These are phyloP conservation scores for Hylaea fasciaria DNA, from an alignment of 2,888 invertebrate species.

Conservation along the genomic window DNA sequence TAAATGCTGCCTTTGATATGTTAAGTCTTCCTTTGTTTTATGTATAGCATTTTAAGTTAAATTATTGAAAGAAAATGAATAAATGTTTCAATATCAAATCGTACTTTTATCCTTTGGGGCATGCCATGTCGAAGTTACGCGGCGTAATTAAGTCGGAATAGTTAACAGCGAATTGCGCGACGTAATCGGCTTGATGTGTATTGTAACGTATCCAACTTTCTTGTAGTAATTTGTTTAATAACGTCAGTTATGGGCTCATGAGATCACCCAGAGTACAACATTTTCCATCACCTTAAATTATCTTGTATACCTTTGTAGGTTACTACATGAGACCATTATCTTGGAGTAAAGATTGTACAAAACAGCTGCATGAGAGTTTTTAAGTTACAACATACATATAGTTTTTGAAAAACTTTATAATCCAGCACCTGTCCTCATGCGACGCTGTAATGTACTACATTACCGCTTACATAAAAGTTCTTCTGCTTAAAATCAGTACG, in stretches of 20 bases:
- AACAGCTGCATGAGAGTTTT: constrained; percentile 38
- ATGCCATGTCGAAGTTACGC: neutral
- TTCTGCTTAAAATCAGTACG: too few relatives aligned
- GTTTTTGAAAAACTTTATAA: too few relatives aligned
- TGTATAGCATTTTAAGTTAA: constrained; percentile 79
- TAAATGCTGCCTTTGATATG: constrained; percentile 59
- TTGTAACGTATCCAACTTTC: too few relatives aligned
- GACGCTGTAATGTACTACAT: too few relatives aligned
- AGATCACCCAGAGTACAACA: too few relatives aligned
- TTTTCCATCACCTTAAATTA: neutral
- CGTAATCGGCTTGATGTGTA: too few relatives aligned
- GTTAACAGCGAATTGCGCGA: too few relatives aligned
- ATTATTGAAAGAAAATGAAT: constrained; percentile 81
- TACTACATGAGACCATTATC: neutral
- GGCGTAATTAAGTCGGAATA: too few relatives aligned
- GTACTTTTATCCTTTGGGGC: neutral
- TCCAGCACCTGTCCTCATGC: too few relatives aligned
- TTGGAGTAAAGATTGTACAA: neutral
- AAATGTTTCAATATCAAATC: constrained; percentile 75
- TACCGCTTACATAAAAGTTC: too few relatives aligned
- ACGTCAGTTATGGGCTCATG: too few relatives aligned
- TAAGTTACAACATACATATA: constrained; percentile 38
- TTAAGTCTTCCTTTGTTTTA: constrained; percentile 82
- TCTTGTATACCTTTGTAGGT: neutral
- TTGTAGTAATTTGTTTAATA: too few relatives aligned